A percentile compares a stretch with the other conserved stretches of the same genome.
Evolutionary conservation across 2,888 invertebrate species (phyloP).

Genomic region (Eurois occulta): DNA sequence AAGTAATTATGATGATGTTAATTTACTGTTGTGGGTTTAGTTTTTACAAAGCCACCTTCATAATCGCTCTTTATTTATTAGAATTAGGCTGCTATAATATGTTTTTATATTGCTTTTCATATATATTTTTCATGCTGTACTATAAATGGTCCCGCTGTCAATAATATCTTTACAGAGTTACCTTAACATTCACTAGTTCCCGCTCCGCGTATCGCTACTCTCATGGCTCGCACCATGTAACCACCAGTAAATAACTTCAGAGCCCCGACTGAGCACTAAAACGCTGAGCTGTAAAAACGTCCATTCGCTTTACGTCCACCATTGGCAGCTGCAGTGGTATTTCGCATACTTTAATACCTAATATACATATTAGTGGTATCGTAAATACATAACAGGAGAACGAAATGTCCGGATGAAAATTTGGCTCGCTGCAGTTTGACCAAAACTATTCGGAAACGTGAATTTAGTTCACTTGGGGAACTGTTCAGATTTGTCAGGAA

Average conservation of each 20-base stretch:
- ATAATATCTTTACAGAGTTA: not conserved
- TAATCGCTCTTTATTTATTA: not conserved
- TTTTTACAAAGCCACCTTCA: not conserved
- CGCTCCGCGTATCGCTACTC: slow-evolving; percentile 23
- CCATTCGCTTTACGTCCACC: slow-evolving; percentile 75
- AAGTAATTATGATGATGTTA: slow-evolving; percentile 27
- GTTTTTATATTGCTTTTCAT: not conserved
- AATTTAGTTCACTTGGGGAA: slow-evolving; percentile 6
- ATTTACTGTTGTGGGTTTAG: not conserved
- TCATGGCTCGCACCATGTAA: slow-evolving; percentile 48
- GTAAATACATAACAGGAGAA: slow-evolving; percentile 62
- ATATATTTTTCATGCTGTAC: not conserved
- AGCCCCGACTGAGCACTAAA: slow-evolving; percentile 78
- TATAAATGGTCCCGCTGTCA: not conserved
- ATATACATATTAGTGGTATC: slow-evolving; percentile 69
- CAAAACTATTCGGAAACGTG: slow-evolving; percentile 32
- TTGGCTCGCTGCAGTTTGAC: slow-evolving; percentile 47
- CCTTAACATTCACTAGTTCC: not conserved
- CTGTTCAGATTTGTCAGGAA: slow-evolving; percentile 5
- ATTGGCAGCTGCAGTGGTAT: slow-evolving; percentile 78
- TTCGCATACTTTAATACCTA: slow-evolving; percentile 67
- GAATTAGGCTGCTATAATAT: not conserved
- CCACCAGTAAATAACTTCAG: slow-evolving; percentile 79
- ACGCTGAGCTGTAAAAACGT: slow-evolving; percentile 79
- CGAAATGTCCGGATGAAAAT: slow-evolving; percentile 48